Percentiles rank a stretch among this genome's conserved stretches.
Evolutionary conservation across 2,797 vertebrate genomes (phyloP).

Genomic region (Lacerta viridis): DNA sequence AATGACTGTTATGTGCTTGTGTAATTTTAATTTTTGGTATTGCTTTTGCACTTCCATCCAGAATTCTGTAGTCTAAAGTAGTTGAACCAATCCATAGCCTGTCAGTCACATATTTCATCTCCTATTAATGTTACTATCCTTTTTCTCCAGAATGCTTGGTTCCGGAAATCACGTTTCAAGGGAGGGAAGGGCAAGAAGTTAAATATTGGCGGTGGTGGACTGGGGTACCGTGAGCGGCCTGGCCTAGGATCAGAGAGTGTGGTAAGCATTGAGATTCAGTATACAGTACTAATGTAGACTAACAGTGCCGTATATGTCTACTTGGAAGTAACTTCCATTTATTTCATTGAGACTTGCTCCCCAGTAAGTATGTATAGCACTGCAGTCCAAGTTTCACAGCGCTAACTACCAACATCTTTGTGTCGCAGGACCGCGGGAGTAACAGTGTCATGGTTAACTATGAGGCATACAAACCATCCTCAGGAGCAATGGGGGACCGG

Average conservation of each 20-base stretch:
- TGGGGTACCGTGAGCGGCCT: conserved; percentile 95
- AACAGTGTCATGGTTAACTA: conserved; percentile 89
- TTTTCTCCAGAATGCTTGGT: conserved; percentile 92
- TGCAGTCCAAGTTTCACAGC: background rate
- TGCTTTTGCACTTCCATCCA: background rate
- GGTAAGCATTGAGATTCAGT: conserved; percentile 81
- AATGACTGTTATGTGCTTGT: background rate
- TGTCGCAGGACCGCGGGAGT: conserved; percentile 86
- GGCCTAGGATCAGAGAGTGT: conserved; percentile 93
- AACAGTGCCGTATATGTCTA: background rate
- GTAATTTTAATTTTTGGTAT: background rate
- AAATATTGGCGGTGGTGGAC: conserved; percentile 96
- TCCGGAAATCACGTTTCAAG: conserved; percentile 98
- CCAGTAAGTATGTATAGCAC: background rate
- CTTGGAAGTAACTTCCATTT: background rate
- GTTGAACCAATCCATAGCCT: background rate
- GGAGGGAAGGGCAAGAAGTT: conserved; percentile 95
- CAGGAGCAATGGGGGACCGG: conserved; percentile 96
- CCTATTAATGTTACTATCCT: background rate
- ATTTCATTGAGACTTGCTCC: background rate
- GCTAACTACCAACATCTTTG: background rate
- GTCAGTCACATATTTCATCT: background rate
- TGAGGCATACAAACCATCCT: conserved; percentile 91
- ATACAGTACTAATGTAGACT: background rate
- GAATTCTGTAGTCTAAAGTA: background rate